Percentiles rank a stretch among this genome's conserved stretches.
Evolutionary conservation across 2,888 invertebrate species (phyloP).

Genomic region (Sphecodes monilicornis): DNA sequence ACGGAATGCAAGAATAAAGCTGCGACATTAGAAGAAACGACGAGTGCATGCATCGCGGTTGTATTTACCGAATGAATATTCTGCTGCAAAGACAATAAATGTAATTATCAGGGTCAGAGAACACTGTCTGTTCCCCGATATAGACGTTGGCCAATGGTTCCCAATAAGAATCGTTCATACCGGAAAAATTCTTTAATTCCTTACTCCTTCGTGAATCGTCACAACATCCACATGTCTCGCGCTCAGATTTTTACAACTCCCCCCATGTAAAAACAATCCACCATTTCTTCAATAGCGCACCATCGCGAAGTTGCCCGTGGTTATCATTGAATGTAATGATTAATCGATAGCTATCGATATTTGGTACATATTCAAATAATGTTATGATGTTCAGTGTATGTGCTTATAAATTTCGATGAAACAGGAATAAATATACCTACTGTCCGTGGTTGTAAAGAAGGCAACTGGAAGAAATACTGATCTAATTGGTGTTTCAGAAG

Average conservation of each 20-base stretch:
- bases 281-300: constrained; percentile 70
- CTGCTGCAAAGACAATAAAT: constrained; percentile 90
- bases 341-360: constrained; percentile 47
- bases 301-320: constrained; percentile 58
- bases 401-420: no score
- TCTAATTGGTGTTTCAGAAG: no score
- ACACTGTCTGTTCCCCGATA: constrained; percentile 84
- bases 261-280: constrained; percentile 73
- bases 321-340: constrained; percentile 31
- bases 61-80: constrained; percentile 88
- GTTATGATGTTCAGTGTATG: neutral
- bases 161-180: constrained; percentile 87
- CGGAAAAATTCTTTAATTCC: constrained; percentile 53
- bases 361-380: constrained; percentile 10
- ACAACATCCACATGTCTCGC: constrained; percentile 73
- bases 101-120: constrained; percentile 85
- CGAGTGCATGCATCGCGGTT: neutral
- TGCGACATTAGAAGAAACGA: neutral
- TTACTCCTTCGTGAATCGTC: constrained; percentile 65
- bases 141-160: constrained; percentile 89
- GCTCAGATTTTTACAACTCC: constrained; percentile 69
- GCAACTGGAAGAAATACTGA: no score
- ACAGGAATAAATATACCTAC: no score
- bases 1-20: neutral
- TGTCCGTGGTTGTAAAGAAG: no score